Evolutionary conservation across 2,797 vertebrate genomes (phyloP).

Genomic region (Gymnoscopelus braueri): DNA sequence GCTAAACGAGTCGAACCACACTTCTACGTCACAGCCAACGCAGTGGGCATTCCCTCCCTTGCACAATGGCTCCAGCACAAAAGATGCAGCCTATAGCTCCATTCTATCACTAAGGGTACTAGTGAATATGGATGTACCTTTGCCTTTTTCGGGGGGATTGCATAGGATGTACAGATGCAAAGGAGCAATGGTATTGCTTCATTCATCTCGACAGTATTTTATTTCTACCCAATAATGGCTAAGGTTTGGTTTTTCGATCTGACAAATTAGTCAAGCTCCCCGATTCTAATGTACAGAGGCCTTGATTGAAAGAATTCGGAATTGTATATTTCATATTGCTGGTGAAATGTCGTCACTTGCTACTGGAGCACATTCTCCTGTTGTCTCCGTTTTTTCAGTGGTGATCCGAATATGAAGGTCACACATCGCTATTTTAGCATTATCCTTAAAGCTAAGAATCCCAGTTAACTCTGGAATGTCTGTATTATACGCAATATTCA

Average conservation of each 20-base stretch:
- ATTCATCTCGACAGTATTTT: neutral
- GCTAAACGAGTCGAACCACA: constrained; percentile 75
- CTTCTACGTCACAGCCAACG: constrained; percentile 61
- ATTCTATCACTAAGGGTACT: constrained; percentile 32
- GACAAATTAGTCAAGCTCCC: too few relatives aligned
- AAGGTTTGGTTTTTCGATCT: too few relatives aligned
- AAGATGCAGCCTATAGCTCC: constrained; percentile 35
- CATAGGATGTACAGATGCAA: constrained; percentile 19
- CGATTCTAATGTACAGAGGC: too few relatives aligned
- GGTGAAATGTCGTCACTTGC: too few relatives aligned
- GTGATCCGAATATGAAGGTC: constrained; percentile 61
- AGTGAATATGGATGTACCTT: constrained; percentile 57
- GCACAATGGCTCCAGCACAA: constrained; percentile 27
- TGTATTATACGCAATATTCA: too few relatives aligned
- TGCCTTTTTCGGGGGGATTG: constrained; percentile 45
- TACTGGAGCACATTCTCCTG: too few relatives aligned
- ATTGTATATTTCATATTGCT: too few relatives aligned
- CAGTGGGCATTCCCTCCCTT: constrained; percentile 72
- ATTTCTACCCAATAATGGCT: too few relatives aligned
- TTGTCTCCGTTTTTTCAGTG: constrained; percentile 44
- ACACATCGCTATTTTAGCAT: constrained; percentile 60
- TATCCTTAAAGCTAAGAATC: constrained; percentile 57
- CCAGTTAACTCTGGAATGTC: neutral
- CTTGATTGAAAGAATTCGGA: too few relatives aligned
- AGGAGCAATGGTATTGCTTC: constrained; percentile 24